These are phyloP conservation scores for Cremastinae sp. DNA, from an alignment of 2,888 invertebrate genomes.

Conservation along the genomic window DNA sequence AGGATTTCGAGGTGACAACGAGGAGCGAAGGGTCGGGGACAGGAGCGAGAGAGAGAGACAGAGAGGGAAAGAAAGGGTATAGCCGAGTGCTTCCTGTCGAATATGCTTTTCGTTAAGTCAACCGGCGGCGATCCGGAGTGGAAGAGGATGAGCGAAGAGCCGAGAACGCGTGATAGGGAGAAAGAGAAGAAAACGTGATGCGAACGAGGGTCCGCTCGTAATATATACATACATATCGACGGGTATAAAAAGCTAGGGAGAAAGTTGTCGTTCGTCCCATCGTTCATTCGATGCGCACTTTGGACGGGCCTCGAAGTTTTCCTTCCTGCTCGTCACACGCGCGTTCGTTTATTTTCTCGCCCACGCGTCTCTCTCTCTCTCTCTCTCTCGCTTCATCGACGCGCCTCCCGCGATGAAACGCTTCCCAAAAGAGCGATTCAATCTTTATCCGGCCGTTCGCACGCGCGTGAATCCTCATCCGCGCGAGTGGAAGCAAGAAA, in stretches of 20 bases:
- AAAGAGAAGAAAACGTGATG: conserved; percentile 24
- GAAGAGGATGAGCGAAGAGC: conserved; percentile 12
- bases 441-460: conserved; percentile 68
- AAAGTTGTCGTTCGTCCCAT: conserved; percentile 53
- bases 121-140: conserved; percentile 39
- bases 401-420: conserved; percentile 49
- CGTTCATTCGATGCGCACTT: conserved; percentile 53
- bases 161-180: conserved; percentile 9
- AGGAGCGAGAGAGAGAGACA: not conserved
- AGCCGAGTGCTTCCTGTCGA: conserved; percentile 43
- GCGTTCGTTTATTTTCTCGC: conserved; percentile 32
- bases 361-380: conserved; percentile 21
- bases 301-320: conserved; percentile 1
- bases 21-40: not conserved
- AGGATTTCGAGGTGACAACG: conserved; percentile 15
- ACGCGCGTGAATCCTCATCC: conserved; percentile 47
- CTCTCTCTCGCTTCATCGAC: conserved; percentile 35
- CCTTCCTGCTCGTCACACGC: conserved; percentile 22
- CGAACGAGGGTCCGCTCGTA: conserved; percentile 26
- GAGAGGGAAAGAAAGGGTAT: not conserved
- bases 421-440: conserved; percentile 72
- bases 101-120: conserved; percentile 53
- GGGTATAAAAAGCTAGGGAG: conserved; percentile 27
- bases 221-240: not conserved
- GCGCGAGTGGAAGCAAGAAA: conserved; percentile 55